These are phyloP conservation scores for Anodontia alba DNA, from an alignment of 2,888 invertebrate genomes.

Conservation along the genomic window DNA sequence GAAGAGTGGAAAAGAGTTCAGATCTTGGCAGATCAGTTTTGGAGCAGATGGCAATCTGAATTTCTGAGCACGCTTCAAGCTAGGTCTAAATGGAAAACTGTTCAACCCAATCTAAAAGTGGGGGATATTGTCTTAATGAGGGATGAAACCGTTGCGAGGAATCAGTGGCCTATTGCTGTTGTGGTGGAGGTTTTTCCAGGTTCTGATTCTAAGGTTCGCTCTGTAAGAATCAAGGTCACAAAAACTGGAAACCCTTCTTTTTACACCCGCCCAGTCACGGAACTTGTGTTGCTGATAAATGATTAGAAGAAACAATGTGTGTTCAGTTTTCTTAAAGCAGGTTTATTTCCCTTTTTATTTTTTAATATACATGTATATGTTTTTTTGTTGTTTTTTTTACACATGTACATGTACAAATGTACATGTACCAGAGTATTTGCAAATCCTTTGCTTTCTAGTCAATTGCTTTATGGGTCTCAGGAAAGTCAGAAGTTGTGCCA, in stretches of 20 bases:
- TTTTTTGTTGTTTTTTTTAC: too few species aligned
- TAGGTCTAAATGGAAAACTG: background rate
- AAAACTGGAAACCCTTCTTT: too few species aligned
- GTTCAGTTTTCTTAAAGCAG: too few species aligned
- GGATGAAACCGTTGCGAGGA: background rate
- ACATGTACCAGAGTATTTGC: too few species aligned
- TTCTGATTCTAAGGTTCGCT: background rate
- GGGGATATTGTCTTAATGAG: constrained; percentile 1
- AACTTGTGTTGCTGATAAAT: background rate
- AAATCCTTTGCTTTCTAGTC: too few species aligned
- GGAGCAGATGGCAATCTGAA: constrained; percentile 17
- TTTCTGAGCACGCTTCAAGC: constrained; percentile 1
- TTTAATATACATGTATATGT: too few species aligned
- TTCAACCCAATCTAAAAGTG: constrained; percentile 15
- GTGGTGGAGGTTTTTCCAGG: background rate
- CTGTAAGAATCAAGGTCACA: too few species aligned
- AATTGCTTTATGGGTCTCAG: too few species aligned
- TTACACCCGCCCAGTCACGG: constrained; percentile 17
- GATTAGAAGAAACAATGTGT: too few species aligned
- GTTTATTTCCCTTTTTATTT: too few species aligned
- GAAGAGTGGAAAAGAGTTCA: background rate
- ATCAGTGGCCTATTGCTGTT: constrained; percentile 19
- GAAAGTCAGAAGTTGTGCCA: too few species aligned
- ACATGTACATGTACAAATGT: too few species aligned
- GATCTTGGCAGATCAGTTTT: background rate